Base-by-base conservation (phyloP, 2,113 vertebrate species). In the Rhodinocichla rosea region DNA sequence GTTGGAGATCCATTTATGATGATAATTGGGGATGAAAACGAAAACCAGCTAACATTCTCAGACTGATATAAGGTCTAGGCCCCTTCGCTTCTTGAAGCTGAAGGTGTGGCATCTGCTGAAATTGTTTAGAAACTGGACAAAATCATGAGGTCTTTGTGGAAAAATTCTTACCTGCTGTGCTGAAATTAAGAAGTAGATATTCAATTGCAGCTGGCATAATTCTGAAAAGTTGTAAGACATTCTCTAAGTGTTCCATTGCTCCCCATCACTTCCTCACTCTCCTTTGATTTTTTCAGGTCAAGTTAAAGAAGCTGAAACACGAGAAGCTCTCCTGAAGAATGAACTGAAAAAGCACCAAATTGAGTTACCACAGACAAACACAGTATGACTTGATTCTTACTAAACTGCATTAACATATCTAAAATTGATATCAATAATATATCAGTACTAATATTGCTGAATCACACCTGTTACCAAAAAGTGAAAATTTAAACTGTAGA, bases 321-420 rank as follows among this genome's bases (percentile, higher is more conserved):
- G 98, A 97, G 98, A 98, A 90, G 7, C 9, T n/a, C 35, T 95
- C 5, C 81, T 98, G 39, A 98, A 96, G 96, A 95, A 78, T 1
- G 95, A 98, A 71, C 95, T 99, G 64, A 92, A 55, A 47, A 96
- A 64, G 45, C 97, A 89, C 24, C 96, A 97, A 16, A 89, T 99
- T 69, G 92, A 96, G 23, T 40, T 98, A 79, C 79, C 97, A 53
- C 32, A 91, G 60, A 40, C 90, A 55, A 93, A 96, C 28, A 83
- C 88, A 90, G 99, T 99, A 98, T 93, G 97, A 10, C 92, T 53
- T 42, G 23, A 57, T 94, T 81, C 64, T 91, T 65, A 52, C 32
- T 53, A 16, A 76, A 52, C 13, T 89, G 24, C 4, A 4, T 56
- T 78, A 64, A 22, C 5, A 32, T 42, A n/a, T 40, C 84, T 65